phyloP scores from a whole-genome alignment of 1,140 invertebrate species.

The Leptoteleia sp. region DNA sequence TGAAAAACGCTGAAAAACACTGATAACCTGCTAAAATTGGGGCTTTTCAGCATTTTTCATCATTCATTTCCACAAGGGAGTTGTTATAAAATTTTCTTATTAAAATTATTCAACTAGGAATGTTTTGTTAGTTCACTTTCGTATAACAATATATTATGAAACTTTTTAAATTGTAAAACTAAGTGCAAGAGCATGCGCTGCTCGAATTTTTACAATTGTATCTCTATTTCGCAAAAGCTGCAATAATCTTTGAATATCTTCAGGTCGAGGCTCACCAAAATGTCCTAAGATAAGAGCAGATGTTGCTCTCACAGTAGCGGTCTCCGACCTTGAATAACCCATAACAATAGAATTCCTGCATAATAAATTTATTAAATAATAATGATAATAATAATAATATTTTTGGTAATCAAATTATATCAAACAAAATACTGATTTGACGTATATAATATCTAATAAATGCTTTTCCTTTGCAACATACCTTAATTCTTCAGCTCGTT shows the following conservation, averaged over 20 bases:
- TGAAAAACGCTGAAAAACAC: too few relatives aligned
- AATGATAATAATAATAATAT: not conserved
- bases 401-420: not conserved
- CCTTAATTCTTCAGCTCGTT: constrained; percentile 74
- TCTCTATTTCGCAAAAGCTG: constrained; percentile 83
- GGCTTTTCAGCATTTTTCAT: too few relatives aligned
- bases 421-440: too few relatives aligned
- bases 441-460: too few relatives aligned
- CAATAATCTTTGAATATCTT: constrained; percentile 82
- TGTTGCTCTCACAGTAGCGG: constrained; percentile 69
- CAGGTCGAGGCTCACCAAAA: constrained; percentile 71
- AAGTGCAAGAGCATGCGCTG: constrained; percentile 82
- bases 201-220: constrained; percentile 82
- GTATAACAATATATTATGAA: not conserved
- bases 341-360: constrained; percentile 73
- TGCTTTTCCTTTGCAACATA: too few relatives aligned
- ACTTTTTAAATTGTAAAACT: constrained; percentile 68
- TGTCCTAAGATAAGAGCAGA: constrained; percentile 75
- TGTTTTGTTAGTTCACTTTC: not conserved
- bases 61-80: too few relatives aligned
- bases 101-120: constrained; percentile 29
- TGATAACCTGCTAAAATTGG: too few relatives aligned
- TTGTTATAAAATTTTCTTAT: constrained; percentile 17
- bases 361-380: constrained; percentile 12
- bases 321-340: constrained; percentile 76